phyloP scores from a whole-genome alignment of 1,140 invertebrate genomes.

The Neelides sp. region DNA sequence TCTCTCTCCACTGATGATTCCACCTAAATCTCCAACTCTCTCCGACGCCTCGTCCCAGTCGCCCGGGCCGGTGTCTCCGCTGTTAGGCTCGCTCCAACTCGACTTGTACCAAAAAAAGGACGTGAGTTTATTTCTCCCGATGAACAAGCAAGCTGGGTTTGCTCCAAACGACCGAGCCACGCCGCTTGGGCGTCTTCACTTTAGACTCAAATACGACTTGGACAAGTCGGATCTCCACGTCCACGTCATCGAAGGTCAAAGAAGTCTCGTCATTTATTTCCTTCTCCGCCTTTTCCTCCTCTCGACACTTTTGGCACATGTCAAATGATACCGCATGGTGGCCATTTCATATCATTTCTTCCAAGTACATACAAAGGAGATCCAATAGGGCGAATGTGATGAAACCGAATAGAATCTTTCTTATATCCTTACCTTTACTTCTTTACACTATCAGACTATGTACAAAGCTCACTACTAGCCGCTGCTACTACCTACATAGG shows the following conservation, averaged over 20 bases:
- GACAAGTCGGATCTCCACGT: slow-evolving; percentile 74
- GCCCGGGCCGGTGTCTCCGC: slow-evolving; percentile 48
- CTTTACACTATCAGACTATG: too few relatives aligned
- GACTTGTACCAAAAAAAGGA: slow-evolving; percentile 66
- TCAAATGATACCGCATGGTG: too few relatives aligned
- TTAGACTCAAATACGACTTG: slow-evolving; percentile 77
- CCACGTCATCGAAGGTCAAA: slow-evolving; percentile 69
- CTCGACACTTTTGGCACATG: too few relatives aligned
- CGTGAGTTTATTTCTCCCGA: slow-evolving; percentile 53
- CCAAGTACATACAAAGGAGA: too few relatives aligned
- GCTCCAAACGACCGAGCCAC: slow-evolving; percentile 38
- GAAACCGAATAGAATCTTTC: background rate
- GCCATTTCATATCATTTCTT: too few relatives aligned
- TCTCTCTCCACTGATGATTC: slow-evolving; percentile 57
- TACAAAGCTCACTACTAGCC: too few relatives aligned
- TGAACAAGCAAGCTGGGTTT: slow-evolving; percentile 36
- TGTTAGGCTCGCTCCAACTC: slow-evolving; percentile 69
- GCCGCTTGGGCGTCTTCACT: slow-evolving; percentile 61
- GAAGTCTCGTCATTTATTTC: too few relatives aligned
- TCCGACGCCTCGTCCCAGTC: slow-evolving; percentile 16
- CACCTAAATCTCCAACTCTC: slow-evolving; percentile 36
- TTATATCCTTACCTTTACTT: background rate
- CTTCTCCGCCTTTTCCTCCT: too few relatives aligned
- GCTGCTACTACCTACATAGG: too few relatives aligned
- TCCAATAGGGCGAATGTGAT: too few relatives aligned